Base-by-base conservation (phyloP, 2,113 vertebrate species). In the Macquaria australasica region DNA sequence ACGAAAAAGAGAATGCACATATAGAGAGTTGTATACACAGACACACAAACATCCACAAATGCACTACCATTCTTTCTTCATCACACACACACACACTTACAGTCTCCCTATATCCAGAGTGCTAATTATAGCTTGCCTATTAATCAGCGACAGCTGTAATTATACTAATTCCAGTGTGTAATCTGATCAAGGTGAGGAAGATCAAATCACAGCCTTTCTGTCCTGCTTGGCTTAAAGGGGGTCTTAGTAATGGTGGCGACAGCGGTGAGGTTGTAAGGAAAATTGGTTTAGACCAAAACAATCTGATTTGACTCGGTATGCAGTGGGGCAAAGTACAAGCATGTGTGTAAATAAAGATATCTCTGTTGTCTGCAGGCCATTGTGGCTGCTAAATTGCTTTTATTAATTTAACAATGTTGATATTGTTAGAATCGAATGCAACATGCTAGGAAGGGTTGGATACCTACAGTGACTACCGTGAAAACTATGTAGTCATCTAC, bases 141-240 rank as follows among this genome's bases (percentile, higher is more conserved):
- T 94, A 92, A 95, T 94, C 90, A 91, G 87, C 77, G 77, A 89
- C 88, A 87, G 90, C 85, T 92, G 92, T 94, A 95, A 94, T 95
- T 94, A 94, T 77, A 88, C 85, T 90, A 92, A 92, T 92, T 92
- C 82, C 50, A 81, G 81, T 79, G 91, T 92, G 89, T 93, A 93
- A 95, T 95, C 90, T 88, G 92, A 93, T 91, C 83, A 88, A 91
- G 89, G 91, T 91, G 84, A 87, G 79, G 50, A 71, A 83, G 92
- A 95, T 93, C 81, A 90, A 93, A 94, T 94, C 88, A 85, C 62
- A 76, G 81, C 64, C 72, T 83, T 3, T 74, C 77, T 79, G 72
- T 87, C 80, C 84, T 41, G 60, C 79, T 51, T 21, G 58, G 60
- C 84, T 73, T 82, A 25, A 48, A 20, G 56, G 59, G 68, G 66